Base-by-base conservation (phyloP, 2,113 vertebrate species). In the Mugil cephalus region DNA sequence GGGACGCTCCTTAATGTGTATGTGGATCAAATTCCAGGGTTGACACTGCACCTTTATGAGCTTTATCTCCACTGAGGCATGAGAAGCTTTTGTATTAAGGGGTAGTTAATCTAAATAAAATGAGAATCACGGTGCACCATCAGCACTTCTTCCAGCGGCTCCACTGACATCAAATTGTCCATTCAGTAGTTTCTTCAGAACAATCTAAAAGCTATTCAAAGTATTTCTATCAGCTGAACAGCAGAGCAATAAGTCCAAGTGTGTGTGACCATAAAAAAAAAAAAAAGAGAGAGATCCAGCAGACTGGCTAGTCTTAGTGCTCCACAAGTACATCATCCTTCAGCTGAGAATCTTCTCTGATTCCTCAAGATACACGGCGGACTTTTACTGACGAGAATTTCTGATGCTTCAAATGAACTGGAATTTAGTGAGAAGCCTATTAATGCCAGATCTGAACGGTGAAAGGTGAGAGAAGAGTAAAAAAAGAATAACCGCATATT, bases 21-120 rank as follows among this genome's bases (percentile, higher is more conserved):
- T 50, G 74, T 77, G 68, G 79, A 87, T 87, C 76, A 70, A 24
- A 73, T 65, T 80, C 53, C 63, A 58, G 76, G 54, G 73, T 77
- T 71, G 79, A 89, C 76, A 69, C 77, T 54, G 80, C 87, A 85
- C 79, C 90, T 86, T 92, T 89, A 91, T 88, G 85, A 91, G 88
- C 84, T 89, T 85, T 80, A 63, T 90, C 71, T 89, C 92, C 79
- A 68, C 83, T 58, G 91, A 86, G 80, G 77, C 82, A 62, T 71
- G 74, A 87, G 80, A 70, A 72, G 84, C 84, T 76, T 87, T 87
- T 89, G 87, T 90, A 89, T 92, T 88, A 89, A 84, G 69, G 86
- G 72, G 51, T 85, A 86, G 87, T 92, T 93, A 78, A 93, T 92
- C 90, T 92, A 91, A 90, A 93, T 93, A 92, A 92, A 90, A 92